Percentiles rank a stretch among this genome's conserved stretches.
These are phyloP conservation scores for Tenthredo amoena DNA, from an alignment of 2,888 invertebrate genomes.

Conservation along the genomic window DNA sequence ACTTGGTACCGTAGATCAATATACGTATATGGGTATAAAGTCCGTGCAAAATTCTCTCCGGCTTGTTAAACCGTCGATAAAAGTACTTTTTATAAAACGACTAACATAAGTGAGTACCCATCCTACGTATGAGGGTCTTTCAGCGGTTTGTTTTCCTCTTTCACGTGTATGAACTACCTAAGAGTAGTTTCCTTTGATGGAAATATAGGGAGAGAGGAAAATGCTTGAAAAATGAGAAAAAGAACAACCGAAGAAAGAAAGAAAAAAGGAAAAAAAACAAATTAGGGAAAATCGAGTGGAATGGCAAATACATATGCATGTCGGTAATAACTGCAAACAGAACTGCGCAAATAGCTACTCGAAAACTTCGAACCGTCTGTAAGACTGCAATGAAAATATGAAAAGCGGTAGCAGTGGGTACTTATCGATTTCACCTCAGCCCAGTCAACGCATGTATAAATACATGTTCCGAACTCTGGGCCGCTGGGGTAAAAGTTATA, in stretches of 20 bases:
- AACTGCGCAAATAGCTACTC: background rate
- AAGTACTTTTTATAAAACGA: background rate
- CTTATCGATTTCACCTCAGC: conserved; percentile 26
- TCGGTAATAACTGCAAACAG: conserved; percentile 22
- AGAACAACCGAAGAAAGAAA: background rate
- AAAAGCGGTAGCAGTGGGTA: background rate
- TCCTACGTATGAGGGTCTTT: background rate
- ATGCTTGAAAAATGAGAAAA: background rate
- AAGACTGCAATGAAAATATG: conserved; percentile 29
- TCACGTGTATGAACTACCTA: background rate
- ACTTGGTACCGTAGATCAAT: background rate
- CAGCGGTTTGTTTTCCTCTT: background rate
- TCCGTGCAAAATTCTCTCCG: background rate
- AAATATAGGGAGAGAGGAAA: background rate
- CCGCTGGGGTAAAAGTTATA: background rate
- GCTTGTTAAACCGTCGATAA: background rate
- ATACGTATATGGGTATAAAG: background rate
- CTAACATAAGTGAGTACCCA: background rate
- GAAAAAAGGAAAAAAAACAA: background rate
- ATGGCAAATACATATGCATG: background rate
- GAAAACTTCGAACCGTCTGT: conserved; percentile 34
- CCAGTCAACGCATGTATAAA: background rate
- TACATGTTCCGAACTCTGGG: background rate
- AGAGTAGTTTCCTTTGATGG: background rate
- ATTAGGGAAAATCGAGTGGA: background rate